Base-by-base conservation (phyloP, 2,888 invertebrate genomes). In the Andrena chrysosceles region DNA sequence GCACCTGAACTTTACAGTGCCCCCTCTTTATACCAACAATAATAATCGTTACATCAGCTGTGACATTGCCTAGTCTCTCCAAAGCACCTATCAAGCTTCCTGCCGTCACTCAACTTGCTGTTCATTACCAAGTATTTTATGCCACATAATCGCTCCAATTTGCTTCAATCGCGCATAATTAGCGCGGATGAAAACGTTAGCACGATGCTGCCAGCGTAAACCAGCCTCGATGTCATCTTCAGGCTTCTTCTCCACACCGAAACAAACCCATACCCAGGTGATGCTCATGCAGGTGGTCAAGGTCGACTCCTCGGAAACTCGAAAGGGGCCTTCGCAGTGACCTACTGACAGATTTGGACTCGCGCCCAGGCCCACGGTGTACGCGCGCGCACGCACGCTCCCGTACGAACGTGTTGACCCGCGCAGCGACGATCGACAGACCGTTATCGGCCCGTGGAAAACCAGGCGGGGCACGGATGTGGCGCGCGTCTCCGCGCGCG, bases 321-420 rank as follows among this genome's bases (percentile, higher is more conserved):
- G 68, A 63, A 54, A 63, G 60, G 80, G 85, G 77, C 67, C 69
- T 42, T 16, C 13, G 87, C 83, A 82, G 83, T 93, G 93, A 93
- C 93, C 93, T 88, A 93, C 92, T 92, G 90, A 91, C 91, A 91
- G 92, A 92, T 93, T 93, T 91, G 92, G 92, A 90, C 83, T 87
- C 66, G 60, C 81, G 89, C 91, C 91, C 84, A 16, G 73, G 56
- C 59, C 64, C 54, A 63, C 31, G 13, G 72, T n/a, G 33, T 35
- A 48, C 62, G 54, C 48, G 62, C 26, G 48, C 52, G 62, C 66
- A 42, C 62, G 70, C 60, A 35, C 35, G 54, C 10, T 42, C 52
- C 62, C 67, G 23, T 35, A 20, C 5, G 54, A 35, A 56, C 60
- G 59, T 60, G 68, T 54, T 60, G 48, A 70, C 59, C 59, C 59